phyloP scores from a whole-genome alignment of 2,797 vertebrate species.

The Chrosomus eos region DNA sequence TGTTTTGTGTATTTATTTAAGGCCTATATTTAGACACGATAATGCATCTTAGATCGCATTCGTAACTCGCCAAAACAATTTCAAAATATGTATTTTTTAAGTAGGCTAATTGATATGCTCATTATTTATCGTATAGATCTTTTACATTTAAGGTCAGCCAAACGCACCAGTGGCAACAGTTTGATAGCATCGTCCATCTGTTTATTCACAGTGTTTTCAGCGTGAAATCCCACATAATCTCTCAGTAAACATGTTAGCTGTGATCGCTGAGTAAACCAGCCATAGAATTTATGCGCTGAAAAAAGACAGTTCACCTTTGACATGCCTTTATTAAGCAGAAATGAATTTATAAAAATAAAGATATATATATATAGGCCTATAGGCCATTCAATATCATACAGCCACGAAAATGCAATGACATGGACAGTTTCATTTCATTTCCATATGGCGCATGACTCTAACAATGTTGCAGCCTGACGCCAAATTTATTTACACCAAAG shows the following conservation, averaged over 20 bases:
- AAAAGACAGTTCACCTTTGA: slow-evolving; percentile 43
- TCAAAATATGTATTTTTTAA: no score
- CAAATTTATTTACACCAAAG: background rate
- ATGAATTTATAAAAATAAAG: slow-evolving; percentile 59
- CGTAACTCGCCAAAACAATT: no score
- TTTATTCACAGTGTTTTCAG: slow-evolving; percentile 9
- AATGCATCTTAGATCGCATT: background rate
- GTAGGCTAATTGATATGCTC: no score
- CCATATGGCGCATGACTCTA: background rate
- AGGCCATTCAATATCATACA: slow-evolving; percentile 24
- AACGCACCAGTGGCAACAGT: background rate
- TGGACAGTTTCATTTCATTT: slow-evolving; percentile 3
- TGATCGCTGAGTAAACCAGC: background rate
- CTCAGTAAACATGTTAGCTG: slow-evolving; percentile 23
- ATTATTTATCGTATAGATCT: background rate
- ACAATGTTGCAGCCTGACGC: slow-evolving; percentile 5
- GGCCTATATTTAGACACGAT: background rate
- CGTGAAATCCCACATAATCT: slow-evolving; percentile 19
- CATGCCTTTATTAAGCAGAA: slow-evolving; percentile 70
- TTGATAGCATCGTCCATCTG: background rate
- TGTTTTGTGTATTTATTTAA: background rate
- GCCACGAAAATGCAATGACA: background rate
- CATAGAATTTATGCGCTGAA: background rate
- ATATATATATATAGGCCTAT: background rate
- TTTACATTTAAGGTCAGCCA: background rate